phyloP scores from a whole-genome alignment of 2,888 invertebrate species.

The Phania funesta region DNA sequence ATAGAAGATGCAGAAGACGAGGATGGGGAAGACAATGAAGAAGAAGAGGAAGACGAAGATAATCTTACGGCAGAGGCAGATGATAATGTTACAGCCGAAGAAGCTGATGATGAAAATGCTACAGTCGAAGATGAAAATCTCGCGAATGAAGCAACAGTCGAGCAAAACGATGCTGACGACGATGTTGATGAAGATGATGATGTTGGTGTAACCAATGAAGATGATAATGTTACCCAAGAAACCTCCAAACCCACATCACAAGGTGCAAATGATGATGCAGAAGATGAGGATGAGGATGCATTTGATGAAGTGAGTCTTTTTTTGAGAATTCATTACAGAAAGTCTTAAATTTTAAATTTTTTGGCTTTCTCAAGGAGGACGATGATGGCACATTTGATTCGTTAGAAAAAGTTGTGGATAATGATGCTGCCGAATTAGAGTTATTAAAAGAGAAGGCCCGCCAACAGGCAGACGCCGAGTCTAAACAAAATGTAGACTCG shows the following conservation, averaged over 20 bases:
- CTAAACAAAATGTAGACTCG: constrained; percentile 68
- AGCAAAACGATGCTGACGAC: constrained; percentile 73
- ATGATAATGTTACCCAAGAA: constrained; percentile 60
- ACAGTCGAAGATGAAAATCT: constrained; percentile 77
- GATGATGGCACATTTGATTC: constrained; percentile 77
- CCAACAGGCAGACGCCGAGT: constrained; percentile 72
- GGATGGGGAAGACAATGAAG: constrained; percentile 65
- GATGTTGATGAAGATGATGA: constrained; percentile 76
- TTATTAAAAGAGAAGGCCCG: constrained; percentile 74
- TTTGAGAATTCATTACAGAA: background rate
- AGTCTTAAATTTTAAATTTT: background rate
- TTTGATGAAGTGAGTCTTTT: constrained; percentile 81
- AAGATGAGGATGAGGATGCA: constrained; percentile 78
- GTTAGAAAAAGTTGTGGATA: constrained; percentile 78
- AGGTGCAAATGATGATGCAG: constrained; percentile 73
- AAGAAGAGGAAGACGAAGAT: constrained; percentile 72
- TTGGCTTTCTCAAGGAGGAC: constrained; percentile 71
- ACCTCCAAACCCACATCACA: constrained; percentile 41
- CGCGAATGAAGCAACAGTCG: constrained; percentile 73
- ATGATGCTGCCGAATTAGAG: constrained; percentile 76
- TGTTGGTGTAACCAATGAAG: constrained; percentile 68
- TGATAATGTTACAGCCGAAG: constrained; percentile 75
- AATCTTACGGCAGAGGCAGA: constrained; percentile 75
- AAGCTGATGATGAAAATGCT: constrained; percentile 78
- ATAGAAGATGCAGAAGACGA: too few species aligned